Conservation (phyloP, 2,888 invertebrate genomes). For the Chorisops tibialis region DNA sequence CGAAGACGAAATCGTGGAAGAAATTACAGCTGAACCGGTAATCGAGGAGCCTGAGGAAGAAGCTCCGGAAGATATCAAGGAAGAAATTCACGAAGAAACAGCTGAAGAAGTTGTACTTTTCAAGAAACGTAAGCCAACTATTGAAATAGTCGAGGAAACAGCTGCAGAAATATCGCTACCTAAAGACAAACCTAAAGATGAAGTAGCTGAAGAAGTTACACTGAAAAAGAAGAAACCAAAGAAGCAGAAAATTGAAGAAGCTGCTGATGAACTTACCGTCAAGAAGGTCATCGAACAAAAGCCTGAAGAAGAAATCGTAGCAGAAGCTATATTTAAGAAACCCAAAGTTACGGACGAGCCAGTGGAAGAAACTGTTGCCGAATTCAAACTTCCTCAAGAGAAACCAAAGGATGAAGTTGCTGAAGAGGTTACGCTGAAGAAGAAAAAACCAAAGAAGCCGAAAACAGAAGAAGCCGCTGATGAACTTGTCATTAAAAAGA, state of each 20-base stretch:
- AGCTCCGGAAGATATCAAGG: slow-evolving; percentile 38
- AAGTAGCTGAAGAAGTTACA: slow-evolving; percentile 43
- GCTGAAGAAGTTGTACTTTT: slow-evolving; percentile 44
- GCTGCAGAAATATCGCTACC: not conserved
- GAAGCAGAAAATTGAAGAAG: slow-evolving; percentile 45
- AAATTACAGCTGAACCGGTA: slow-evolving; percentile 36
- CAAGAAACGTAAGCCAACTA: slow-evolving; percentile 41
- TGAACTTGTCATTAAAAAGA: slow-evolving; percentile 34
- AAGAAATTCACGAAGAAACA: slow-evolving; percentile 37
- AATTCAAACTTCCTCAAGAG: not conserved
- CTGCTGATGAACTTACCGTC: slow-evolving; percentile 46
- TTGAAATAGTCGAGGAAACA: slow-evolving; percentile 42
- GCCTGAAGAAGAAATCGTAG: slow-evolving; percentile 42
- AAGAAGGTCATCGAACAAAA: slow-evolving; percentile 40
- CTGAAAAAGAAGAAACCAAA: slow-evolving; percentile 46
- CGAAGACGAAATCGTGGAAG: slow-evolving; percentile 37
- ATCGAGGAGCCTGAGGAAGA: slow-evolving; percentile 43
- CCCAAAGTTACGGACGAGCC: not conserved
- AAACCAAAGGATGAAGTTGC: slow-evolving; percentile 31
- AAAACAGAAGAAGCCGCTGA: not conserved
- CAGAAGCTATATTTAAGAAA: not conserved
- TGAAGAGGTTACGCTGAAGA: slow-evolving; percentile 40
- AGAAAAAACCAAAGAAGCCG: slow-evolving; percentile 46
- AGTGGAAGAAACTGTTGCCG: not conserved
- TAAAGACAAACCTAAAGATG: slow-evolving; percentile 40